Evolutionary conservation across 2,113 vertebrate species (phyloP), one percentile per base, ranked within the genome.

Genomic region (Paracanthobrama guichenoti): DNA sequence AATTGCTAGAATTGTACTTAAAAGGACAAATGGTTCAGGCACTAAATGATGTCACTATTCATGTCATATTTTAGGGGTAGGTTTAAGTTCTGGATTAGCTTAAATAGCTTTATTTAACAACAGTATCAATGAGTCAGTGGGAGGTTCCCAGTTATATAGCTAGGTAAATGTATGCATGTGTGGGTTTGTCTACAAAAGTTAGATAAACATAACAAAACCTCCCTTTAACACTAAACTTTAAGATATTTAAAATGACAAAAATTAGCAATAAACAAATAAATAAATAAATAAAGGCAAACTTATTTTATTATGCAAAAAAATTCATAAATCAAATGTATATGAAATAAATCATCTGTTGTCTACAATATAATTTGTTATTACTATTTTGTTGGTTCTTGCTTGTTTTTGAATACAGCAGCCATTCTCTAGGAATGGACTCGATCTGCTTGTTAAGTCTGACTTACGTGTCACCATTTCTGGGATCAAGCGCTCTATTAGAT

Each of bases 151-250:
- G 59, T 5, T 60, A 4, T 35, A 31, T 46, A 28, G 3, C 5
- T 55, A 55, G 10, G 55, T 42, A 69, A 55, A 55, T 20, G 18
- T 69, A 64, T 79, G 28, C 71, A 72, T 74, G 69, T n/a, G 81
- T 80, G 82, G n/a, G n/a, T 24, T 60, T 60, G 57, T 11, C 22
- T 22, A 60, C 22, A n/a, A 1, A n/a, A n/a, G 0, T 59, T n/a
- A 10, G 55, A 59, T 10, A n/a, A 59, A 59, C 57, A n/a, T 60
- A 11, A 59, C 20, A 59, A 60, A 60, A 60, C 10, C 9, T 60
- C 50, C 5, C 16, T 18, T 18, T 53, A 18, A 53, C 50, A 53
- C 5, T 53, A 53, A 50, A 53, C 50, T 53, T 53, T 6, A 18
- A 53, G 14, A 50, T 50, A 50, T 50, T 53, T 53, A 18, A 16